Conservation (phyloP, 2,113 vertebrate genomes). For the Siniperca chuatsi region DNA sequence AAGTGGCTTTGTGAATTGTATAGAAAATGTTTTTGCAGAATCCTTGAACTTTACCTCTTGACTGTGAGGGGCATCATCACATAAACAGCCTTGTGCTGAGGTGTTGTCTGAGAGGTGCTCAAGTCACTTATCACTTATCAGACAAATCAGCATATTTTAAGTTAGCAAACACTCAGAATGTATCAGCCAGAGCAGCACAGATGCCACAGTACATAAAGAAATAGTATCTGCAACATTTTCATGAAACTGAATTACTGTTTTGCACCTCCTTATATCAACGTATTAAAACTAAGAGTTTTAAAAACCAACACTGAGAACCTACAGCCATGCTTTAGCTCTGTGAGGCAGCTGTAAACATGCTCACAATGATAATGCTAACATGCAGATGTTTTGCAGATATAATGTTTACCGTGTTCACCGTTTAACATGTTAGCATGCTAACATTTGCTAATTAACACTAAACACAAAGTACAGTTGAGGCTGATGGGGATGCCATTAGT, state of each 20-base stretch:
- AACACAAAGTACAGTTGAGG: neutral
- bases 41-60: neutral
- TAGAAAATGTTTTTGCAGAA: neutral
- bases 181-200: neutral
- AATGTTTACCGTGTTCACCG: neutral
- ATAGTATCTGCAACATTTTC: neutral
- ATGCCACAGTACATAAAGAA: too few relatives aligned
- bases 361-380: neutral
- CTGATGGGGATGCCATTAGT: neutral
- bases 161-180: neutral
- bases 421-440: neutral
- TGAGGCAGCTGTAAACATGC: neutral
- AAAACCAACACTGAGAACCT: neutral
- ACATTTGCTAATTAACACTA: neutral
- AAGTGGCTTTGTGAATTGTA: neutral
- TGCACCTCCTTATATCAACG: neutral
- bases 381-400: neutral
- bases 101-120: neutral
- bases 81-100: slow-evolving; percentile 2
- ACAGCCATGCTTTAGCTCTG: neutral
- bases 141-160: neutral
- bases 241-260: neutral
- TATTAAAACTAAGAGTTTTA: neutral
- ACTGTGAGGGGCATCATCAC: neutral
- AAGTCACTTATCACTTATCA: neutral